Conservation (phyloP, 2,113 vertebrate species). For the Piaya cayana region DNA sequence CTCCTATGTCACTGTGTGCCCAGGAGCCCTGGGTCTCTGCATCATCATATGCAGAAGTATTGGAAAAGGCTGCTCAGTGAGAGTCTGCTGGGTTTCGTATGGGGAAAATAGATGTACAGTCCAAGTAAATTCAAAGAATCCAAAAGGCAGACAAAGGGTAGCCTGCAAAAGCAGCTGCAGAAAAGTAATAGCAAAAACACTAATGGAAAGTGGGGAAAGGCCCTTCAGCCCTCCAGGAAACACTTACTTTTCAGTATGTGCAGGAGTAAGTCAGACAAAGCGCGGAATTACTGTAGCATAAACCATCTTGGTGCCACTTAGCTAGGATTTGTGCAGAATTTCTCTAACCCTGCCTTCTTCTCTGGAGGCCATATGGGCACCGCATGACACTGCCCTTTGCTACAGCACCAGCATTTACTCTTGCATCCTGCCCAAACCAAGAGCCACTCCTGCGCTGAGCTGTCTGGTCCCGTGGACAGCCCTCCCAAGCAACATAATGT, state of each 20-base stretch:
- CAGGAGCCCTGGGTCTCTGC: background rate
- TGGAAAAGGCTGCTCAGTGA: background rate
- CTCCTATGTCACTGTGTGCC: accelerated
- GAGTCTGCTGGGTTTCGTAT: background rate
- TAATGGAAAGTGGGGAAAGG: constrained; percentile 50
- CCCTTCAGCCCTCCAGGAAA: constrained; percentile 40
- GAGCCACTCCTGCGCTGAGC: background rate
- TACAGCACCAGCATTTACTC: accelerated
- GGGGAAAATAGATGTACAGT: background rate
- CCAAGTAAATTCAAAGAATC: constrained; percentile 5
- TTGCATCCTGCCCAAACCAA: background rate
- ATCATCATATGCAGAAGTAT: accelerated
- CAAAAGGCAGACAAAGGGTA: background rate
- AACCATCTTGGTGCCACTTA: constrained; percentile 29
- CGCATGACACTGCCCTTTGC: background rate
- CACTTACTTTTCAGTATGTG: background rate
- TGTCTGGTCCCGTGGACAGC: background rate
- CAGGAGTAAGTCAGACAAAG: constrained; percentile 18
- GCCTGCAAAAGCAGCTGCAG: background rate
- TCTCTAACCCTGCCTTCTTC: background rate
- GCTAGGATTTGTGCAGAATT: accelerated
- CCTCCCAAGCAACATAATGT: accelerated
- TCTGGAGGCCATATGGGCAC: background rate
- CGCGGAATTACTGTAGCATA: constrained; percentile 34
- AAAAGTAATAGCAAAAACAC: background rate